These are phyloP conservation scores for Lepus europaeus DNA, from an alignment of 2,113 vertebrate genomes.

Conservation along the genomic window DNA sequence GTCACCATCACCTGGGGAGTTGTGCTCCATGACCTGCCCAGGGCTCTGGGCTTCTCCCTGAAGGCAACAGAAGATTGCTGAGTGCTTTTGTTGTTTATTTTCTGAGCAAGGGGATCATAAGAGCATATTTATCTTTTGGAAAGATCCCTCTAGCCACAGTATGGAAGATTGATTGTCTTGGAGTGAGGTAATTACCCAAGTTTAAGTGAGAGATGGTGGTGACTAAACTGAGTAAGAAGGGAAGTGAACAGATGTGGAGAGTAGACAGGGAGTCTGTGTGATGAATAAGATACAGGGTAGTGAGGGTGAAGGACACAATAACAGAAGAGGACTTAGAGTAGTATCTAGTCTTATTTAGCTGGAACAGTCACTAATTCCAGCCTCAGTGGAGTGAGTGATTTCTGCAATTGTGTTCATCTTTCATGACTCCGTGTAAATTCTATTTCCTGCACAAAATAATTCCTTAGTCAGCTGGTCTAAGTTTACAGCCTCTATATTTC, in stretches of 20 bases:
- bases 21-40: background rate
- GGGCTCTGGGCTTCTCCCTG: background rate
- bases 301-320: background rate
- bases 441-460: conserved; percentile 39
- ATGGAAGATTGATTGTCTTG: conserved; percentile 60
- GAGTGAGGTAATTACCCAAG: conserved; percentile 59
- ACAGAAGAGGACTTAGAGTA: background rate
- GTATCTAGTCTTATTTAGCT: background rate
- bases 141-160: conserved; percentile 46
- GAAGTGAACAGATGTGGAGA: background rate
- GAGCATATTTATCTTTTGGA: conserved; percentile 63
- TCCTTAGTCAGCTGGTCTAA: background rate
- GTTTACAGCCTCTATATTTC: background rate
- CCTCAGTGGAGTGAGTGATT: background rate
- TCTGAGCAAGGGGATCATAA: conserved; percentile 31
- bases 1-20: background rate
- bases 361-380: background rate
- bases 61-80: background rate
- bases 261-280: background rate
- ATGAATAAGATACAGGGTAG: background rate
- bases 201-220: conserved; percentile 28
- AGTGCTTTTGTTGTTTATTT: conserved; percentile 24
- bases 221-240: background rate
- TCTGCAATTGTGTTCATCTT: conserved; percentile 27
- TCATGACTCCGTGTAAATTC: background rate